These are phyloP conservation scores for Bombus turneri DNA, from an alignment of 1,140 invertebrate genomes.

Conservation along the genomic window DNA sequence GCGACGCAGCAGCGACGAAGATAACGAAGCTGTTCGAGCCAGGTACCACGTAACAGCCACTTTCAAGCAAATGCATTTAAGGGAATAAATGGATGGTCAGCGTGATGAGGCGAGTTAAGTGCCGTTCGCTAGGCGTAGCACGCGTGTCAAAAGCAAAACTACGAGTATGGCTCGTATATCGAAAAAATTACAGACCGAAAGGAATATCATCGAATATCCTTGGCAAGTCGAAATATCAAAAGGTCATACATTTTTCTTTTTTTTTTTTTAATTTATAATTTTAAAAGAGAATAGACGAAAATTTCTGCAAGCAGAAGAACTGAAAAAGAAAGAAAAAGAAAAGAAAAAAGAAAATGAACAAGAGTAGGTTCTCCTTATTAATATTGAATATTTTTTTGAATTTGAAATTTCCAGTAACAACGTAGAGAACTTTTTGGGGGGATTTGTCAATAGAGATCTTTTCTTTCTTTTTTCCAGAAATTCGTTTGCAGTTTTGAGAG, in stretches of 20 bases:
- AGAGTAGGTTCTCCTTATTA: too few species aligned
- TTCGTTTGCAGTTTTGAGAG: too few species aligned
- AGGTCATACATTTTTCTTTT: neutral
- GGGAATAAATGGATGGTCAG: constrained; percentile 46
- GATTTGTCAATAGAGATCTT: too few species aligned
- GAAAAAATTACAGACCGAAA: too few species aligned
- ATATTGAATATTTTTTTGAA: too few species aligned
- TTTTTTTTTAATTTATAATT: neutral
- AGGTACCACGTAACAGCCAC: constrained; percentile 44
- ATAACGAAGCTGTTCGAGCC: constrained; percentile 24
- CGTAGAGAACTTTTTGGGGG: too few species aligned
- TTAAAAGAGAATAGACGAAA: neutral
- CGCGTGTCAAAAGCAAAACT: neutral
- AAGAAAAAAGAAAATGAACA: neutral
- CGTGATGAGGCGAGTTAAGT: constrained; percentile 43
- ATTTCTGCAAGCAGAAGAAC: neutral
- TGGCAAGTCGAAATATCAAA: too few species aligned
- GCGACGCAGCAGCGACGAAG: neutral
- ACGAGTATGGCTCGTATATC: too few species aligned
- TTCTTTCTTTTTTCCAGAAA: too few species aligned
- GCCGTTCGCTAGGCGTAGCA: neutral
- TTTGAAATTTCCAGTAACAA: too few species aligned
- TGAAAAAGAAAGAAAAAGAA: neutral
- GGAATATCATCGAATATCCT: too few species aligned
- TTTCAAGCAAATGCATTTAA: constrained; percentile 51